Percentiles rank a stretch among this genome's conserved stretches.
Conservation (phyloP, 64 coral and sea anemone species). For the Montipora sp. region DNA sequence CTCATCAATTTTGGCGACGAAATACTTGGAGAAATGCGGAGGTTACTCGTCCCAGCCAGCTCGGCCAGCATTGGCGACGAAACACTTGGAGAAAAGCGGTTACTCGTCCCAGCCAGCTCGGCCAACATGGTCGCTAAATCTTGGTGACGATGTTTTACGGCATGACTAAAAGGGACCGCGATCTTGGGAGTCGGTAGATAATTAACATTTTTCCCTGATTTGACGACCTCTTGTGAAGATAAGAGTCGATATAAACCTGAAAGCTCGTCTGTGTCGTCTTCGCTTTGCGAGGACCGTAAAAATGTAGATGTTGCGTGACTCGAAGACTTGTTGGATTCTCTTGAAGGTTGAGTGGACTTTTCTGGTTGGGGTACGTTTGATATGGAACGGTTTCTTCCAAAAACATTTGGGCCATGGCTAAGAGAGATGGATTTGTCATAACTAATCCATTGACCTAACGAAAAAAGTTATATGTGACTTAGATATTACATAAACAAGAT, state of each 20-base stretch:
- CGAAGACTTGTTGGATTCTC: neutral
- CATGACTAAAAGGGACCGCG: neutral
- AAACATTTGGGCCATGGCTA: neutral
- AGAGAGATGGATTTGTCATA: neutral
- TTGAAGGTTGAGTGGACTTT: neutral
- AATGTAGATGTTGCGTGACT: neutral
- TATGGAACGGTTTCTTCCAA: neutral
- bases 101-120: neutral
- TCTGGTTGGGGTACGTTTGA: neutral
- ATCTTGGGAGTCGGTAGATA: neutral
- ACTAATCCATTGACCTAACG: neutral
- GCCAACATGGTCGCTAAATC: constrained; percentile 25
- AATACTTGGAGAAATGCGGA: neutral
- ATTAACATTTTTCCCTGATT: neutral
- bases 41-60: neutral
- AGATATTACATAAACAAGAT: no score
- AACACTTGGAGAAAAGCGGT: neutral
- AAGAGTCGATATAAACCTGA: constrained; percentile 14
- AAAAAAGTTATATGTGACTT: neutral
- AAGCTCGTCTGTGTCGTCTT: constrained; percentile 24
- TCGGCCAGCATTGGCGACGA: constrained; percentile 12
- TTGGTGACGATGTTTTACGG: neutral
- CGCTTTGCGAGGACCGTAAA: neutral
- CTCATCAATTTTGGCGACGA: neutral
- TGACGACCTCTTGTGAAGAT: constrained; percentile 5